phyloP scores from a whole-genome alignment of 2,113 vertebrate species.

The Phrynocephalus versicolor region DNA sequence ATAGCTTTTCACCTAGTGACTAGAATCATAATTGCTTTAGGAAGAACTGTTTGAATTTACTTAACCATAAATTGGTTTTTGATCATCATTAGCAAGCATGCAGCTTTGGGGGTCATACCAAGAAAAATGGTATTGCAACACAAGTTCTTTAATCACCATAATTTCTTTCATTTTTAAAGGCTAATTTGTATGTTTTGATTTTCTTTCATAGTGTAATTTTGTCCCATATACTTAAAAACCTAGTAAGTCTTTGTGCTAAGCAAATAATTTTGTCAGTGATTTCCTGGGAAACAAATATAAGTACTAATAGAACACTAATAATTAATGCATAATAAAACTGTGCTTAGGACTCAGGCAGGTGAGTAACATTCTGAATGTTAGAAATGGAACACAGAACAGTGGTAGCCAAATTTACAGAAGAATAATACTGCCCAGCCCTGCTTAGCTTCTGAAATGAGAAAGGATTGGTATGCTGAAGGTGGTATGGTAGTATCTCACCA shows the following conservation, averaged over 20 bases:
- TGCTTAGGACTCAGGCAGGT: neutral
- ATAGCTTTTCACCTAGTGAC: slow-evolving; percentile 14
- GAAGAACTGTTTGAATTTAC: slow-evolving; percentile 12
- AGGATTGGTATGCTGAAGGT: too few species aligned
- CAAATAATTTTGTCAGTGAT: slow-evolving; percentile 52
- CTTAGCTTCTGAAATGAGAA: too few species aligned
- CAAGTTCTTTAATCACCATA: slow-evolving; percentile 17
- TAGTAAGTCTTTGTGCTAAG: slow-evolving; percentile 57
- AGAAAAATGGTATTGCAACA: slow-evolving; percentile 19
- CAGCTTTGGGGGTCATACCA: neutral
- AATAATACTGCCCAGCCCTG: too few species aligned
- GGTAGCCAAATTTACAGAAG: too few species aligned
- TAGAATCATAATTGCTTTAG: slow-evolving; percentile 32
- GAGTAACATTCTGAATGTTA: neutral
- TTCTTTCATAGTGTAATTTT: neutral
- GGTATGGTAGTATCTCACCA: too few species aligned
- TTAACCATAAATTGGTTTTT: slow-evolving; percentile 23
- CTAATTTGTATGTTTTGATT: slow-evolving; percentile 7
- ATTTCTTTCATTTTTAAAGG: neutral
- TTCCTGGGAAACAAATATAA: slow-evolving; percentile 54
- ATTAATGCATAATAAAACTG: neutral
- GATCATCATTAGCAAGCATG: neutral
- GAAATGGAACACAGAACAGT: neutral
- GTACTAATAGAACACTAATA: slow-evolving; percentile 9
- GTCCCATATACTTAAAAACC: neutral